Evolutionary conservation across 2,113 vertebrate species (phyloP), one percentile per base, ranked within the genome.

Genomic region (Seriola quinqueradiata): DNA sequence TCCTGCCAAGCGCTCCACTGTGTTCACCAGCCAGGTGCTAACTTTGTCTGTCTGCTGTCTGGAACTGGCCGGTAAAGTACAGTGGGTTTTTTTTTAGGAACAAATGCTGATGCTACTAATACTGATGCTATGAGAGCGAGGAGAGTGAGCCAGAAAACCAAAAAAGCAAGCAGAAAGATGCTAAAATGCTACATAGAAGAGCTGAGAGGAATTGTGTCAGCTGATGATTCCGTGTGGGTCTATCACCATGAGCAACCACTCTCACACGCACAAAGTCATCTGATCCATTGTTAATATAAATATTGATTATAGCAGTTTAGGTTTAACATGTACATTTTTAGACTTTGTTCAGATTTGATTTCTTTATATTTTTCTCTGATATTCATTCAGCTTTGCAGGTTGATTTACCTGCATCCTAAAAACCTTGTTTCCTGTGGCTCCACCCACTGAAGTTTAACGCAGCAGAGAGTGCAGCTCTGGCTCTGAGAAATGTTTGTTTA

Each of bases 401-500:
- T 66, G 4, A 17, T 19, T 13, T 28, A 36, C 44, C 23, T 57
- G 61, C 44, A 46, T 36, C 59, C 10, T 72, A 10, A 69, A 72
- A 83, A 68, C 1, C 16, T 63, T 63, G 28, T n/a, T 52, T 71
- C 57, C 59, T 68, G 50, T 73, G 32, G 65, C 73, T 57, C 64
- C 52, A 17, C 58, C 59, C 50, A 46, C 69, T 36, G n/a, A 42
- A 14, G 36, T 57, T 60, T 11, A 42, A 36, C 67, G 72, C 65
- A 21, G 46, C 36, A 44, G 38, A 46, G 59, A 77, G 67, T 19
- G 17, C 40, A 54, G 70, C 68, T 63, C 40, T 70, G 25, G 63
- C 60, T 77, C 50, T 42, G 67, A 57, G 61, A 70, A 71, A 84
- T 70, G 76, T 89, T 86, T 89, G 60, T 59, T 76, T 74, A 67